phyloP scores from a whole-genome alignment of 1,140 invertebrate genomes.

The Glossosoma conforme region DNA sequence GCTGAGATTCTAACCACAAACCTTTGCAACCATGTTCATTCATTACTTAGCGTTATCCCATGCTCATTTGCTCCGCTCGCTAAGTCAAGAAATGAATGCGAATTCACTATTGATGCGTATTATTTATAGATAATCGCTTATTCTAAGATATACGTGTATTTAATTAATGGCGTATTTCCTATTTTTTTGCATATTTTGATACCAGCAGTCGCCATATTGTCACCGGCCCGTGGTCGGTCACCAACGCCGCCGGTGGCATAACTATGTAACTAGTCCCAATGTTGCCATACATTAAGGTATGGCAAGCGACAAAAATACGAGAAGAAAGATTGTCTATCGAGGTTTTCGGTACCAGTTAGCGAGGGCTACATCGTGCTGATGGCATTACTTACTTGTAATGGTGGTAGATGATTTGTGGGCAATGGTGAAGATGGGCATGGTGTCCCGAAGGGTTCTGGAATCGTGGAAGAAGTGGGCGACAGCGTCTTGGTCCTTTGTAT shows the following conservation, averaged over 20 bases:
- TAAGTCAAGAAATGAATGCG: background rate
- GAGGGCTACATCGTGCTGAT: too few species aligned
- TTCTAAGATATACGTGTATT: background rate
- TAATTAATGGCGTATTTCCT: background rate
- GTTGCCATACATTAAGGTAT: too few species aligned
- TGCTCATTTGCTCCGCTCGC: background rate
- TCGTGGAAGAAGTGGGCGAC: conserved; percentile 6
- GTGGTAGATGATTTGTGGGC: conserved; percentile 17
- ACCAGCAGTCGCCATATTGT: too few species aligned
- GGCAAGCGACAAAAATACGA: too few species aligned
- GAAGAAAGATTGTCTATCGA: too few species aligned
- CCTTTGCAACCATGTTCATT: too few species aligned
- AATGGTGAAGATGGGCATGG: conserved; percentile 15
- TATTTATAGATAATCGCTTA: background rate
- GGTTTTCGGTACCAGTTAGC: too few species aligned
- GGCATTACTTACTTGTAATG: conserved; percentile 13
- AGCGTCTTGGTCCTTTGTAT: conserved; percentile 3
- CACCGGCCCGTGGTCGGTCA: too few species aligned
- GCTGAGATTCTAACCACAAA: too few species aligned
- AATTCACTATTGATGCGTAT: background rate
- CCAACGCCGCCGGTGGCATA: too few species aligned
- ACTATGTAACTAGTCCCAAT: too few species aligned
- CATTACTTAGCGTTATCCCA: background rate
- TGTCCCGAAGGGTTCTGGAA: conserved; percentile 26
- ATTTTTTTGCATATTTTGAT: background rate